phyloP scores from a whole-genome alignment of 2,113 vertebrate species.

The Tragelaphus scriptus region DNA sequence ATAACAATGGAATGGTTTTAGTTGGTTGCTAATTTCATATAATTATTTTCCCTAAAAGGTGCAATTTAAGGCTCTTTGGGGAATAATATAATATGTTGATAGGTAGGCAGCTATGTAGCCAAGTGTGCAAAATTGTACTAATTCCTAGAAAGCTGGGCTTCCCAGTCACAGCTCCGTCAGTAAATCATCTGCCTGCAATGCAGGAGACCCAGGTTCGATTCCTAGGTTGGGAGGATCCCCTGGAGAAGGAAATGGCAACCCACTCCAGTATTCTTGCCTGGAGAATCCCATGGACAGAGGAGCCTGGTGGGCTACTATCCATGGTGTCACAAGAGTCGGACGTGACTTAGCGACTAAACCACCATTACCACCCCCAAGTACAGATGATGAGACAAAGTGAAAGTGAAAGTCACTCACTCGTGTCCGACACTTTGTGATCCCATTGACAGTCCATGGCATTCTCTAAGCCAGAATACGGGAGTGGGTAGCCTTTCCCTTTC shows the following conservation, averaged over 20 bases:
- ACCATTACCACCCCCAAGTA: neutral
- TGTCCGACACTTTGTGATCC: neutral
- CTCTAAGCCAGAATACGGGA: neutral
- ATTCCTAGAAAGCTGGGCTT: neutral
- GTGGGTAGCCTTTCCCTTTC: neutral
- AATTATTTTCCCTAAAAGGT: neutral
- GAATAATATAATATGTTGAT: neutral
- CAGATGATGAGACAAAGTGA: neutral
- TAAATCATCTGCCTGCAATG: neutral
- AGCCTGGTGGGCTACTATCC: neutral
- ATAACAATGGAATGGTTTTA: conserved; percentile 10
- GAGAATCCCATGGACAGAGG: neutral
- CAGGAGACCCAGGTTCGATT: neutral
- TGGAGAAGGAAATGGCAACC: neutral
- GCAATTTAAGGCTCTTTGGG: neutral
- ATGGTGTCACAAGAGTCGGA: neutral
- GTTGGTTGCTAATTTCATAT: neutral
- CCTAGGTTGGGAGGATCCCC: neutral
- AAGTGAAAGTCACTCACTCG: neutral
- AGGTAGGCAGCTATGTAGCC: neutral
- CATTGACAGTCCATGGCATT: neutral
- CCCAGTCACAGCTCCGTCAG: neutral
- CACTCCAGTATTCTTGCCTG: neutral
- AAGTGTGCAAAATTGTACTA: neutral
- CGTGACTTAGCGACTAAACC: fast-evolving